Evolutionary conservation across 2,888 invertebrate species (phyloP), one percentile per base, ranked within the genome.

Genomic region (Chymomyza procnemis): DNA sequence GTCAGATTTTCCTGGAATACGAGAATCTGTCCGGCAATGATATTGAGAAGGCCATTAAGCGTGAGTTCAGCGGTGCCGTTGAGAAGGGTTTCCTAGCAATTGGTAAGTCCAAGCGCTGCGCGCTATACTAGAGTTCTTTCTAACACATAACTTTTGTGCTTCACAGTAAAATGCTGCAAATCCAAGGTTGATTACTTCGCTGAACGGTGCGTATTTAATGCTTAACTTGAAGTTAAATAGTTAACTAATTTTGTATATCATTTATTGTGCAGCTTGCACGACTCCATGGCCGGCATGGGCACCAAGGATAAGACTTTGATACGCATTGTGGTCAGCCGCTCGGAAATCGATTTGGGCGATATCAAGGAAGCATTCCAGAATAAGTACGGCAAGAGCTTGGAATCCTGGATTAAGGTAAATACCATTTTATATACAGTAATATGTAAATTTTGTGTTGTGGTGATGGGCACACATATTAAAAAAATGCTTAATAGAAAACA

Each of bases 161-260:
- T 6, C 1, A 67, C 90, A 96, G 96, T 96, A 9, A 96, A 96
- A 92, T 96, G 96, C 91, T 96, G 96, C 34, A 96, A 96, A 91
- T 97, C 97, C 90, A 96, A 96, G 91, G 96, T 97, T 59, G 96
- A 95, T 58, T 98, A 96, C 92, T 98, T 97, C 90, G 97, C 98
- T 48, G 96, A 97, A 90, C 94, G 97, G 34, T 41, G 12, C 34
- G 34, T 4, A 5, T 41, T 12, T 12, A 41, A 12, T 41, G 4
- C 26, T 12, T 41, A 12, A 41, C 12, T 41, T 0, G 9, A 41
- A 1, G 3, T 41, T 41, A 26, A 26, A 6, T 8, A 2, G 8
- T 26, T 26, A 6, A 26, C 8, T 26, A 4, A 26, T 26, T 26
- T 26, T 26, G 8, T 26, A 8, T 6, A 26, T 5, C 12, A 41